Base-by-base conservation (phyloP, 2,113 vertebrate species). In the Gymnorhina tibicen region DNA sequence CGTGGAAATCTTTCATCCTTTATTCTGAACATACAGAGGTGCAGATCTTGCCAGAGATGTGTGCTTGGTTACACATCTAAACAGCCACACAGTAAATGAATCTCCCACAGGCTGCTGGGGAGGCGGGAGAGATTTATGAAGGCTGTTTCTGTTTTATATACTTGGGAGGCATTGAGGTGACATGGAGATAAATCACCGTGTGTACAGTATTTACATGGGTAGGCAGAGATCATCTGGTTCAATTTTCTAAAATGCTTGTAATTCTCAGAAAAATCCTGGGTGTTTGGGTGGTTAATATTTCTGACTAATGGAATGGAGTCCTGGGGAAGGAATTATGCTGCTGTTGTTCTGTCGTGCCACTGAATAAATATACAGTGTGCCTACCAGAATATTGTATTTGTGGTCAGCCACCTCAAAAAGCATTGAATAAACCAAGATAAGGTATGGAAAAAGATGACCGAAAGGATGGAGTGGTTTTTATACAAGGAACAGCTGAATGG, bases 81-180 rank as follows among this genome's bases (percentile, higher is more conserved):
- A 79, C 67, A 93, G 67, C 67, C 81, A 76, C 69, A 53, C 55
- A 63, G 58, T 76, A 85, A 92, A 97, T 84, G 76, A 93, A 88
- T 91, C 91, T 94, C 56, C 74, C 84, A 30, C 41, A 85, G 66
- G 81, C 85, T 94, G 70, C 66, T 85, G 63, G 44, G 46, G 59
- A 91, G 59, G 55, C 93, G 70, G 63, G 89, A 67, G 73, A 94
- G 93, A 96, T 96, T 93, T 94, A 95, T 94, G 94, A 18, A 55
- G 30, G 79, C 80, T 96, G 66, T 85, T 96, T 77, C 90, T 94
- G 10, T 88, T 95, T 94, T 95, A 88, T 96, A 55, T 95, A 87
- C 87, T 88, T 87, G 67, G 89, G 89, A 95, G 91, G 85, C 85
- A 89, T 64, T 66, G 87, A 87, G 85, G 66, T 96, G 87, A 89